Base-by-base conservation (phyloP, 2,888 invertebrate species). In the Marasmarcha lunaedactyla region DNA sequence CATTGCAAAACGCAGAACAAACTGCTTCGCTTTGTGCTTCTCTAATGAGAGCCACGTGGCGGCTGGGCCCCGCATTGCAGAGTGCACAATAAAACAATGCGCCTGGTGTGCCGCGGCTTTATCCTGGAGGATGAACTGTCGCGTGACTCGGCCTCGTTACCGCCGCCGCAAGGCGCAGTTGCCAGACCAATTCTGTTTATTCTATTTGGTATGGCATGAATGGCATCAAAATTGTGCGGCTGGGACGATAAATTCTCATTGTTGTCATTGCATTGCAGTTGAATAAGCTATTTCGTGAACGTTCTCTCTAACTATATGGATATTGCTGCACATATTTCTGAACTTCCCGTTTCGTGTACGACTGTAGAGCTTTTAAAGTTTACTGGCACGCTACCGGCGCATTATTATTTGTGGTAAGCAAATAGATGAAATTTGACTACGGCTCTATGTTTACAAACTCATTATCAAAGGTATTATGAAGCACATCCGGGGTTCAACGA, bases 11-110 rank as follows among this genome's bases (percentile, higher is more conserved):
- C 76, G 68, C 68, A 71, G 76, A 67, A 71, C 71, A 78, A 78
- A 79, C 77, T 74, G 71, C 66, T 71, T 65, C 67, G 71, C 81
- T 79, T 79, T 81, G 76, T 78, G 59, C 63, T 64, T 63, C 68
- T 69, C 73, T 81, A 83, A 81, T 79, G 79, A 81, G 76, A 59
- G 79, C 76, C 83, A 83, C 83, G 81, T 83, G 79, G 73, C 78
- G 59, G 64, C 71, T 77, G 81, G 71, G 83, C 83, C 81, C 68
- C 81, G 81, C 81, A 83, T 68, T 83, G 81, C 81, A 83, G 81
- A 59, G 72, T 70, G 71, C 71, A 79, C 78, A 79, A 79, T 78
- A 79, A 79, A 78, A 81, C 79, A 81, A 81, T 78, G 63, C 66
- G 62, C 57, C 63, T 57, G 72, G 67, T 71, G 71, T 71, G 70